phyloP scores from a whole-genome alignment of 2,113 vertebrate species.

The Petrocephalus microphthalmus region DNA sequence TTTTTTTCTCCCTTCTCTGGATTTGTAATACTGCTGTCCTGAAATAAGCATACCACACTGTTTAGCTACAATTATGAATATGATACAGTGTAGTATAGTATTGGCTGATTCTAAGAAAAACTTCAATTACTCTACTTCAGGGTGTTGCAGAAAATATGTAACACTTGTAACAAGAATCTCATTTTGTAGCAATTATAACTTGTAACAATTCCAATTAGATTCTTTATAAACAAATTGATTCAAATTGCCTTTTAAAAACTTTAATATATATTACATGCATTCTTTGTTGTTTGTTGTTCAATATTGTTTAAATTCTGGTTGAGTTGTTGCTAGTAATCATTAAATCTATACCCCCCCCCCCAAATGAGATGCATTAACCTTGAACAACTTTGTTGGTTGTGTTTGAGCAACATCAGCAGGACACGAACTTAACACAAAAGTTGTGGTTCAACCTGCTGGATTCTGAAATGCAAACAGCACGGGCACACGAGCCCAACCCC shows the following conservation, averaged over 20 bases:
- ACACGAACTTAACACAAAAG: not conserved
- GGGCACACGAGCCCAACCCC: not conserved
- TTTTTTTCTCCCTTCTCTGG: not conserved
- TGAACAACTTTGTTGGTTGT: not conserved
- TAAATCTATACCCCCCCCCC: too few relatives aligned
- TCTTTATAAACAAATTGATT: not conserved
- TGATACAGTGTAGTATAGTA: not conserved
- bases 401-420: not conserved
- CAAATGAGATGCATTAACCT: too few relatives aligned
- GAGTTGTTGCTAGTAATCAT: not conserved
- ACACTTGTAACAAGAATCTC: not conserved
- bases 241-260: not conserved
- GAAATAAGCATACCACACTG: not conserved
- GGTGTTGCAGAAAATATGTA: not conserved
- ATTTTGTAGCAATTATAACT: too few relatives aligned
- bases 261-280: not conserved
- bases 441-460: not conserved
- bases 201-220: not conserved
- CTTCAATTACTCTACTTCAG: not conserved
- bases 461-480: not conserved
- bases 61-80: not conserved
- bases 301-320: not conserved
- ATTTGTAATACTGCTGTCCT: not conserved
- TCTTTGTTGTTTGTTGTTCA: not conserved
- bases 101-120: not conserved